Percentiles rank a stretch among this genome's conserved stretches.
Conservation (phyloP, 2,797 vertebrate species). For the Platalea minor region DNA sequence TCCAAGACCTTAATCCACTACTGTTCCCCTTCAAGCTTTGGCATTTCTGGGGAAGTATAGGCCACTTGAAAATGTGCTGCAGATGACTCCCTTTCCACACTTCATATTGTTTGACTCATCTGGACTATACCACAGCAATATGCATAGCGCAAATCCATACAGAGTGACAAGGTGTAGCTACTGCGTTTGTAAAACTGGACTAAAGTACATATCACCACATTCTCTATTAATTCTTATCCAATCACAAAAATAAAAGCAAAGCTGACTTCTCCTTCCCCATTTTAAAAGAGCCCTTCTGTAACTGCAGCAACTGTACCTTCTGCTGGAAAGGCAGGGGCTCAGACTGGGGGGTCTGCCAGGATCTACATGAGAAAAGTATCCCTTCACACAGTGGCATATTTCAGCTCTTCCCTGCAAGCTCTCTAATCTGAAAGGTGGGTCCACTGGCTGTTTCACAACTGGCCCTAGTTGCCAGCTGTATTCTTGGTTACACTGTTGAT, state of each 20-base stretch:
- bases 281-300: not conserved
- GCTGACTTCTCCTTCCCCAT: not conserved
- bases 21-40: not conserved
- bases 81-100: not conserved
- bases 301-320: not conserved
- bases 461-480: not conserved
- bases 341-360: not conserved
- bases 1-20: not conserved
- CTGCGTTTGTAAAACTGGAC: not conserved
- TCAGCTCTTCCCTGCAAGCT: not conserved
- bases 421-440: not conserved
- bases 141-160: not conserved
- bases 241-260: not conserved
- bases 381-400: not conserved
- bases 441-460: not conserved
- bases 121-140: accelerated
- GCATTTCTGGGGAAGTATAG: not conserved
- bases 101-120: not conserved
- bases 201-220: not conserved
- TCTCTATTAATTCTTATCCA: not conserved
- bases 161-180: not conserved
- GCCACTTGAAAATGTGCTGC: not conserved
- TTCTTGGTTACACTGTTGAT: not conserved
- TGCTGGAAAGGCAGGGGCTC: not conserved
- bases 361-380: not conserved